A percentile compares a stretch with the other conserved stretches of the same genome.
These are phyloP conservation scores for Hypomecis atomaria DNA, from an alignment of 2,888 invertebrate species.

Conservation along the genomic window DNA sequence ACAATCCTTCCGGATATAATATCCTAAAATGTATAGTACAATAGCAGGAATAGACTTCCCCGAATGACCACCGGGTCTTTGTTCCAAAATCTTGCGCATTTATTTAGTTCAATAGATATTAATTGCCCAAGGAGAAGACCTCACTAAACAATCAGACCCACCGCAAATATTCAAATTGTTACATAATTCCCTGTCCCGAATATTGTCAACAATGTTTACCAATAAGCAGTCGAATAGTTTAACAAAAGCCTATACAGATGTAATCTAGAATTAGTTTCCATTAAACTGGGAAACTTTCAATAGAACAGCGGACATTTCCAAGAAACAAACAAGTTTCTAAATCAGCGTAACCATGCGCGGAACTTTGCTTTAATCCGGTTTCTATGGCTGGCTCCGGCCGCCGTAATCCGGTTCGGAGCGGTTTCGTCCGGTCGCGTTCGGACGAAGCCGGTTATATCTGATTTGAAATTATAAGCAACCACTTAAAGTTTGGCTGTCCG, in stretches of 20 bases:
- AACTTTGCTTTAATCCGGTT: slow-evolving; percentile 78
- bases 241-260: slow-evolving; percentile 52
- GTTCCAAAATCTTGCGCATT: slow-evolving; percentile 5
- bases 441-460: slow-evolving; percentile 63
- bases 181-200: slow-evolving; percentile 45
- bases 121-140: slow-evolving; percentile 18
- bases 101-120: slow-evolving; percentile 11
- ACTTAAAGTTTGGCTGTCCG: slow-evolving; percentile 49
- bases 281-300: slow-evolving; percentile 58
- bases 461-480: slow-evolving; percentile 75
- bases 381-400: slow-evolving; percentile 62
- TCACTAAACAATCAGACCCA: slow-evolving; percentile 29
- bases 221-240: slow-evolving; percentile 42
- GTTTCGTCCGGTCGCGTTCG: slow-evolving; percentile 56
- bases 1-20: neutral
- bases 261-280: slow-evolving; percentile 64
- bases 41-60: neutral
- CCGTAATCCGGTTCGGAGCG: slow-evolving; percentile 68
- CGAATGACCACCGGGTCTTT: slow-evolving; percentile 9
- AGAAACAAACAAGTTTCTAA: slow-evolving; percentile 80
- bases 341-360: too few species aligned
- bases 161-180: slow-evolving; percentile 45
- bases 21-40: neutral
- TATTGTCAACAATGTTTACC: slow-evolving; percentile 50
- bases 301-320: slow-evolving; percentile 58